Evolutionary conservation across 2,797 vertebrate genomes (phyloP), one percentile per base, ranked within the genome.

Genomic region (Melanotaenia pygmaea): DNA sequence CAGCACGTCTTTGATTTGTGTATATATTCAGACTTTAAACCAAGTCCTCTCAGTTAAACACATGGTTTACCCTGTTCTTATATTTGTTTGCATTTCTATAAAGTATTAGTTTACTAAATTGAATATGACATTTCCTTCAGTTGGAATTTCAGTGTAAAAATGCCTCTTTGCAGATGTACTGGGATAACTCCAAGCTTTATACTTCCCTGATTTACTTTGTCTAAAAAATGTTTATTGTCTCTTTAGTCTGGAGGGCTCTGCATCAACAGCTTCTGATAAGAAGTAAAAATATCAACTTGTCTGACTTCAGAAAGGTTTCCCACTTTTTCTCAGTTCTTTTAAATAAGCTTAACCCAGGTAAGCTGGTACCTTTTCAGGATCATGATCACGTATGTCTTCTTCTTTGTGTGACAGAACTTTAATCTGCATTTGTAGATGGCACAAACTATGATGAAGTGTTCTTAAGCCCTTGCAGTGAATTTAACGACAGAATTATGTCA

Each of bases 11-110:
- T 80, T 79, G 65, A 59, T 67, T 59, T 11, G 7, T 66, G 35
- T 79, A 40, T 78, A 68, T 71, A 63, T 77, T 72, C 69, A 72
- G 59, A 75, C 56, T 64, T 56, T 62, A 30, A 72, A 70, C 66
- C 59, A 74, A 67, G 40, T 57, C 43, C 50, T 70, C 71, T 64
- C 69, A 77, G 79, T 83, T 80, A 83, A 77, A 71, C 63, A 47
- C 62, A 70, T 83, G 77, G 65, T 58, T 24, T 51, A 73, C 61
- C 11, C 50, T 51, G 64, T 63, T 80, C 45, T 68, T 51, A 43
- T 74, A 63, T 84, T 82, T 85, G 64, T 66, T 90, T 83, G 72
- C 37, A 61, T 81, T 89, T 82, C 70, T 76, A n/a, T 43, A 38
- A 56, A 45, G 59, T 82, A 79, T 77, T 54, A 60, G 8, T 79